phyloP scores from a whole-genome alignment of 2,797 vertebrate species.

The Danio choprae region DNA sequence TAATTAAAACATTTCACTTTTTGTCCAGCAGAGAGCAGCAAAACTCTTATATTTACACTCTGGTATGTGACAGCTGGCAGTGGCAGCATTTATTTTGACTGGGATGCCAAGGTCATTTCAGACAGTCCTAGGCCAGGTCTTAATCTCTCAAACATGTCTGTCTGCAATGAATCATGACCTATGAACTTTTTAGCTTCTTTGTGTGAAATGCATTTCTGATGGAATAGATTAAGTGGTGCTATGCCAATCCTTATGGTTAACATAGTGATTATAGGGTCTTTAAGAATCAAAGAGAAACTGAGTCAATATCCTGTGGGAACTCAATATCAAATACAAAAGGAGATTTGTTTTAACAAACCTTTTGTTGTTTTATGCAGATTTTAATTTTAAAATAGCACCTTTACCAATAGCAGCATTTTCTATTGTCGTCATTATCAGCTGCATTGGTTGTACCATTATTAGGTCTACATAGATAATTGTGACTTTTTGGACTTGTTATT shows the following conservation, averaged over 20 bases:
- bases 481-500: conserved; percentile 12
- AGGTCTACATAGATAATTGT: not conserved
- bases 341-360: not conserved
- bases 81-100: conserved; percentile 46
- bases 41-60: conserved; percentile 37
- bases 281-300: conserved; percentile 27
- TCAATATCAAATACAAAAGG: conserved; percentile 3
- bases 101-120: conserved; percentile 20
- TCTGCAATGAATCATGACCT: conserved; percentile 45
- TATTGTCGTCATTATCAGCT: not conserved
- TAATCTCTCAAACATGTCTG: conserved; percentile 48
- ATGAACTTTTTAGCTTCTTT: conserved; percentile 36
- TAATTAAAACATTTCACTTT: conserved; percentile 25
- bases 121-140: conserved; percentile 40
- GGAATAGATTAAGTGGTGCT: conserved; percentile 33
- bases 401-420: not conserved
- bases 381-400: not conserved
- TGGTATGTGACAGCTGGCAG: conserved; percentile 44
- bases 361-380: not conserved
- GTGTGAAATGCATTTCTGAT: conserved; percentile 37
- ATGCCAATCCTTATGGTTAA: conserved; percentile 13
- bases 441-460: not conserved
- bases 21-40: conserved; percentile 72
- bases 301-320: not conserved
- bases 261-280: not conserved